These are phyloP conservation scores for Pteruthius melanotis DNA, from an alignment of 2,113 vertebrate species.

Conservation along the genomic window DNA sequence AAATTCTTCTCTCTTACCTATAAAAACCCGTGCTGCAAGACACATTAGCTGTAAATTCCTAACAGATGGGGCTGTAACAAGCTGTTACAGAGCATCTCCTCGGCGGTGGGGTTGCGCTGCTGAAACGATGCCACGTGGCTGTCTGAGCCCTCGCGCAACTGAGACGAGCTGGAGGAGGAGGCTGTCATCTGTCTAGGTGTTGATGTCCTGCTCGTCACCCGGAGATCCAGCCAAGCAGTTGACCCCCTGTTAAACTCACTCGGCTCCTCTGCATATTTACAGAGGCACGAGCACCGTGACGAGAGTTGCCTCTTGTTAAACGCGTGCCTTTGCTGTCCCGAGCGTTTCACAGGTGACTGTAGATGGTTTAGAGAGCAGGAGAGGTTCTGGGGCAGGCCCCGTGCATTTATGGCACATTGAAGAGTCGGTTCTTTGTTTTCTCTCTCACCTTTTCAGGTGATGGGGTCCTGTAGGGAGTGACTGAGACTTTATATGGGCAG, in stretches of 20 bases:
- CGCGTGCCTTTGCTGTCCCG: rapidly evolving
- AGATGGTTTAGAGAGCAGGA: background rate
- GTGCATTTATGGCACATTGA: rapidly evolving
- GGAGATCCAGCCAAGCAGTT: background rate
- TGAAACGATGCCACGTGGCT: background rate
- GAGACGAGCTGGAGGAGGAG: constrained; percentile 5
- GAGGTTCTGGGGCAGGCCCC: background rate
- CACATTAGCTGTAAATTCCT: background rate
- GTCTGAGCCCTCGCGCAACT: background rate
- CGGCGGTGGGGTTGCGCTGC: background rate
- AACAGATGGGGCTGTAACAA: constrained; percentile 43
- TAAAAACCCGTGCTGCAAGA: background rate
- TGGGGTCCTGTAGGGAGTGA: background rate
- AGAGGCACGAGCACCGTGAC: rapidly evolving
- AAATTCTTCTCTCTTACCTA: background rate
- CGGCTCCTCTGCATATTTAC: background rate
- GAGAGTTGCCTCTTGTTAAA: background rate
- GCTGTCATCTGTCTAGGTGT: constrained; percentile 23
- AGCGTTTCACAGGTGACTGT: background rate
- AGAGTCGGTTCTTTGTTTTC: background rate
- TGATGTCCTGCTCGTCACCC: background rate
- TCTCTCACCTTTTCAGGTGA: background rate
- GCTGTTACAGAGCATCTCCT: constrained; percentile 46
- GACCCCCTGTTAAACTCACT: background rate
- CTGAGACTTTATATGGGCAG: background rate